Conservation (phyloP, 2,797 vertebrate species). For the Picus viridis region DNA sequence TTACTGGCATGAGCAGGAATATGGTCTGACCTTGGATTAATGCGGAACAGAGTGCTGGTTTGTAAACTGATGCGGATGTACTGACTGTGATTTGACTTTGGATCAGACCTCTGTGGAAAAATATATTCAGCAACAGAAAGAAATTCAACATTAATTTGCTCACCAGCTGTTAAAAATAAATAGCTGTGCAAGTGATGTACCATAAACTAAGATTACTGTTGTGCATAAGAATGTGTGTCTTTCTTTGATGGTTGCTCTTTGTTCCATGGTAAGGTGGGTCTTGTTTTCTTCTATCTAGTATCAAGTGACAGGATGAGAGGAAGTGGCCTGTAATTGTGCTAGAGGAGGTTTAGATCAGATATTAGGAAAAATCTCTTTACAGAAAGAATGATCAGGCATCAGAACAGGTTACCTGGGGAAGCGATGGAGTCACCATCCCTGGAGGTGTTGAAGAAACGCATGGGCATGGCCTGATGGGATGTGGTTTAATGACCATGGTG, state of each 20-base stretch:
- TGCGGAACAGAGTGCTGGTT: background rate
- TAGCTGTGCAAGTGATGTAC: constrained; percentile 27
- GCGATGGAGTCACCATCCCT: too few species aligned
- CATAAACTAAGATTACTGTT: constrained; percentile 36
- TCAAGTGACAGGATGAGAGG: too few species aligned
- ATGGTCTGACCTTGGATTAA: background rate
- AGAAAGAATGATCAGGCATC: too few species aligned
- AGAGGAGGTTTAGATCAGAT: too few species aligned
- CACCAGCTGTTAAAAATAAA: constrained; percentile 61
- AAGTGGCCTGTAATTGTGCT: too few species aligned
- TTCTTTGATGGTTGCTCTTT: background rate
- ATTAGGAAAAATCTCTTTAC: too few species aligned
- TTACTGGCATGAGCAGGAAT: background rate
- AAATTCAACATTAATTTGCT: constrained; percentile 28
- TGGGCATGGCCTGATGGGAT: too few species aligned
- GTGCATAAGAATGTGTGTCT: constrained; percentile 20
- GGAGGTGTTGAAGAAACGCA: too few species aligned
- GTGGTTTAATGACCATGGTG: too few species aligned
- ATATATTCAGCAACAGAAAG: constrained; percentile 22
- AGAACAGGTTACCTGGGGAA: too few species aligned
- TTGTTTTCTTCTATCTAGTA: too few species aligned
- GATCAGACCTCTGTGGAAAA: background rate
- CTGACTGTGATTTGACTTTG: constrained; percentile 43
- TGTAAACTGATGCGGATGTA: background rate
- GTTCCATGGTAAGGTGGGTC: background rate